Percentiles rank a stretch among this genome's conserved stretches.
These are phyloP conservation scores for Hypolimnas misippus DNA, from an alignment of 2,888 invertebrate genomes.

Conservation along the genomic window DNA sequence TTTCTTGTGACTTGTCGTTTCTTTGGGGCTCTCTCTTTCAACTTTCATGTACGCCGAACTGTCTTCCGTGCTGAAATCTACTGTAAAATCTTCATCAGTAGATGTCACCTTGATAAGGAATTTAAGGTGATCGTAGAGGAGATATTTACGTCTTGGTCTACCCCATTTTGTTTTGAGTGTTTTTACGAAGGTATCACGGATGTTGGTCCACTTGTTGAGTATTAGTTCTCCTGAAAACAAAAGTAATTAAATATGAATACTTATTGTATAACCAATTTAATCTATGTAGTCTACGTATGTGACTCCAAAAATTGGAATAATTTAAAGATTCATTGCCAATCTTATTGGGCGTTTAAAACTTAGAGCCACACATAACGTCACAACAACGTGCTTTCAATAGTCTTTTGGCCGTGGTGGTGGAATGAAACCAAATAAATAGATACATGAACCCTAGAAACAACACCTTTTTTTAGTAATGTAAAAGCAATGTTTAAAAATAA, in stretches of 20 bases:
- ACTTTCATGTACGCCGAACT: conserved; percentile 32
- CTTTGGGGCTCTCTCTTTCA: conserved; percentile 39
- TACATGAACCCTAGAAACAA: no score
- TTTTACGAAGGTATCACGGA: conserved; percentile 72
- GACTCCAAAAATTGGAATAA: no score
- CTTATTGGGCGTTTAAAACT: no score
- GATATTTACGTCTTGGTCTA: conserved; percentile 61
- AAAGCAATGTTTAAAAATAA: no score
- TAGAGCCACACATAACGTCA: no score
- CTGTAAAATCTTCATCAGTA: conserved; percentile 49
- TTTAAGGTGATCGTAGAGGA: conserved; percentile 63
- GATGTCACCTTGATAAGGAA: conserved; percentile 59
- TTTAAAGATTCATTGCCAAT: no score
- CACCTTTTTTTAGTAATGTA: no score
- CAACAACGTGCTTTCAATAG: no score
- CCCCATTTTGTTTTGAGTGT: conserved; percentile 63
- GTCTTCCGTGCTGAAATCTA: conserved; percentile 43
- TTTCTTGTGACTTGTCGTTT: conserved; percentile 45
- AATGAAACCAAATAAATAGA: no score
- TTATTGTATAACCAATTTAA: no score
- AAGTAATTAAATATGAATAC: not conserved
- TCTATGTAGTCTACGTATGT: no score
- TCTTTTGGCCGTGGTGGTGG: no score
- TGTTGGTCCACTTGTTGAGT: conserved; percentile 72
- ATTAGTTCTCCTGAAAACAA: conserved; percentile 63